Conservation (phyloP, 2,888 invertebrate species). For the Callinectes sapidus region DNA sequence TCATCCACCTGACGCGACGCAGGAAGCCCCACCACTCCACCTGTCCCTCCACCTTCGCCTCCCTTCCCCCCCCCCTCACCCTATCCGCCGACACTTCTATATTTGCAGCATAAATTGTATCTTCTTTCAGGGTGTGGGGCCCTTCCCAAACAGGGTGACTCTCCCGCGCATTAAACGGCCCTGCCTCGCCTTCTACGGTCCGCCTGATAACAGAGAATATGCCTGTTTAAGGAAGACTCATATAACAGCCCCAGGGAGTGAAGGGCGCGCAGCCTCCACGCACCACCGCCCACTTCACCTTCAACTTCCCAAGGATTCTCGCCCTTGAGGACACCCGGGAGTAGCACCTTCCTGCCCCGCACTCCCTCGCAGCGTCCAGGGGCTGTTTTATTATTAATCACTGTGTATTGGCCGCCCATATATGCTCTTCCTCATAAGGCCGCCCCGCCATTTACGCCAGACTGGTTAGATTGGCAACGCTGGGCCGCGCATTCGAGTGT, state of each 20-base stretch:
- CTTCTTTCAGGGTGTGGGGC: slow-evolving; percentile 23
- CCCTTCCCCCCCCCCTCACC: slow-evolving; percentile 17
- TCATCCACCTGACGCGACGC: slow-evolving; percentile 17
- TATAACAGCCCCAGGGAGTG: slow-evolving; percentile 14
- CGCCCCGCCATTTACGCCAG: slow-evolving; percentile 46
- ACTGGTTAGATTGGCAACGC: neutral
- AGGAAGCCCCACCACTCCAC: neutral
- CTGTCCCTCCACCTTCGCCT: neutral
- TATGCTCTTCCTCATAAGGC: slow-evolving; percentile 47
- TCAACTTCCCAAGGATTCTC: neutral
- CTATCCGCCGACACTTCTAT: slow-evolving; percentile 30
- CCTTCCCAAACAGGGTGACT: slow-evolving; percentile 27
- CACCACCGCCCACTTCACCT: neutral
- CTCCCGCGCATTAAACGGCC: slow-evolving; percentile 38
- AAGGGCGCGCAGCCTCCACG: slow-evolving; percentile 2
- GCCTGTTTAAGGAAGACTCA: slow-evolving; percentile 48
- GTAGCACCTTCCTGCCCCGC: neutral
- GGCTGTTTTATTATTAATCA: slow-evolving; percentile 56
- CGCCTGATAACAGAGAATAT: slow-evolving; percentile 57
- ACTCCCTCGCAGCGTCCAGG: neutral
- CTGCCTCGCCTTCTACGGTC: slow-evolving; percentile 16
- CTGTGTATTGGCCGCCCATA: slow-evolving; percentile 54
- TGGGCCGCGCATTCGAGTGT: neutral
- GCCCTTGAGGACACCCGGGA: neutral
- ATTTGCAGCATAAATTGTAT: slow-evolving; percentile 54